These are phyloP conservation scores for Lasioglossum morio DNA, from an alignment of 2,888 invertebrate genomes.

Conservation along the genomic window DNA sequence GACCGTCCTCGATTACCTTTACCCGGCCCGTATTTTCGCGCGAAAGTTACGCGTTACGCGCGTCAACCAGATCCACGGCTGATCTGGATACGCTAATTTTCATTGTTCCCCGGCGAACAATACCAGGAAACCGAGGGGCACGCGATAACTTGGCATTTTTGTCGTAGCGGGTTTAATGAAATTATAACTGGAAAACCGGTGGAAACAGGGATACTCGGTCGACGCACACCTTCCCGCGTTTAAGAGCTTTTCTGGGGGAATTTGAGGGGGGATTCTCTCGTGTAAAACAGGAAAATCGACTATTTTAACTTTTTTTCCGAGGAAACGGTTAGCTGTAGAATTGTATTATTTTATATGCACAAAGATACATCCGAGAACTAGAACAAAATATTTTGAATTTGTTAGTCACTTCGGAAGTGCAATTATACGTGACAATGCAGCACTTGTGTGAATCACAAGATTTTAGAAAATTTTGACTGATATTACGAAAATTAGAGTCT, in stretches of 20 bases:
- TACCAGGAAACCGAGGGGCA: background rate
- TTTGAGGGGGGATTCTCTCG: background rate
- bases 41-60: conserved; percentile 24
- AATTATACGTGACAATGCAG: too few species aligned
- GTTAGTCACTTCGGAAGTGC: too few species aligned
- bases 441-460: too few species aligned
- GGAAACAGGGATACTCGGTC: background rate
- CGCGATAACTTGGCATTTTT: background rate
- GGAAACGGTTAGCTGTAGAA: background rate
- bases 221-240: background rate
- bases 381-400: background rate
- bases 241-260: background rate
- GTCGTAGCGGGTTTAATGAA: background rate
- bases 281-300: background rate
- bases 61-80: conserved; percentile 19
- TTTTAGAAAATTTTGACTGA: too few species aligned
- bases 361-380: background rate
- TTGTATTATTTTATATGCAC: too few species aligned
- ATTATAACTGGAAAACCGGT: background rate
- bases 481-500: too few species aligned
- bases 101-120: conserved; percentile 15
- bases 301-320: background rate
- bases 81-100: conserved; percentile 18
- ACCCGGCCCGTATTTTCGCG: conserved; percentile 23
- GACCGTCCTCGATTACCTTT: conserved; percentile 57